These are phyloP conservation scores for Pachycephus smyrnensis DNA, from an alignment of 2,888 invertebrate species.

Conservation along the genomic window DNA sequence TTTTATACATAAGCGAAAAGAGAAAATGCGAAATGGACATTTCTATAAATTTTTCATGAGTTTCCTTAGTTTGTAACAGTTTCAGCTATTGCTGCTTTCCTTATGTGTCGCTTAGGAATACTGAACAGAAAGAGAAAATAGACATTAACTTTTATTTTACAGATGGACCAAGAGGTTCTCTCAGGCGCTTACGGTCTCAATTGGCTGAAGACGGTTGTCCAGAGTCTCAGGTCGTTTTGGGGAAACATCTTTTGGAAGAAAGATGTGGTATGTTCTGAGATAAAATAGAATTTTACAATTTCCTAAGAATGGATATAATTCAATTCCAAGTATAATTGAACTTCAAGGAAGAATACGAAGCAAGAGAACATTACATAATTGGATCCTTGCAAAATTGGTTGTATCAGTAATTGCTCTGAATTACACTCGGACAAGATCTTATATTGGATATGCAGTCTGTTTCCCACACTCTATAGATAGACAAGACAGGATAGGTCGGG, in stretches of 20 bases:
- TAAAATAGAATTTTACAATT: not conserved
- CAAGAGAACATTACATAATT: too few relatives aligned
- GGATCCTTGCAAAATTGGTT: too few relatives aligned
- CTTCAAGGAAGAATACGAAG: too few relatives aligned
- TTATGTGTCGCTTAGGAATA: too few relatives aligned
- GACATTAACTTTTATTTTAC: slow-evolving; percentile 38
- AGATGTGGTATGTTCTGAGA: slow-evolving; percentile 73
- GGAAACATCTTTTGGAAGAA: slow-evolving; percentile 85
- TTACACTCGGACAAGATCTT: not conserved
- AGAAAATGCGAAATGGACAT: too few relatives aligned
- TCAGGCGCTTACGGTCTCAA: slow-evolving; percentile 75
- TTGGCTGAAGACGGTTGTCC: slow-evolving; percentile 91
- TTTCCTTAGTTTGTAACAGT: too few relatives aligned
- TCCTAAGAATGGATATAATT: not conserved
- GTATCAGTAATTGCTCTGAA: not conserved
- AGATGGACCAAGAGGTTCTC: slow-evolving; percentile 77
- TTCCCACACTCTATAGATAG: not conserved
- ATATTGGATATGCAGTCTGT: not conserved
- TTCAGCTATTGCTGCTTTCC: too few relatives aligned
- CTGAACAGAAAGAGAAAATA: too few relatives aligned
- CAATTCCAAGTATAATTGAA: not conserved
- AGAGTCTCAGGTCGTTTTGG: slow-evolving; percentile 88
- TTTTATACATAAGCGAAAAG: too few relatives aligned
- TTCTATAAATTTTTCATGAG: too few relatives aligned
- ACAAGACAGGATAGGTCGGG: not conserved